Base-by-base conservation (phyloP, 2,888 invertebrate genomes). In the Troides helena region DNA sequence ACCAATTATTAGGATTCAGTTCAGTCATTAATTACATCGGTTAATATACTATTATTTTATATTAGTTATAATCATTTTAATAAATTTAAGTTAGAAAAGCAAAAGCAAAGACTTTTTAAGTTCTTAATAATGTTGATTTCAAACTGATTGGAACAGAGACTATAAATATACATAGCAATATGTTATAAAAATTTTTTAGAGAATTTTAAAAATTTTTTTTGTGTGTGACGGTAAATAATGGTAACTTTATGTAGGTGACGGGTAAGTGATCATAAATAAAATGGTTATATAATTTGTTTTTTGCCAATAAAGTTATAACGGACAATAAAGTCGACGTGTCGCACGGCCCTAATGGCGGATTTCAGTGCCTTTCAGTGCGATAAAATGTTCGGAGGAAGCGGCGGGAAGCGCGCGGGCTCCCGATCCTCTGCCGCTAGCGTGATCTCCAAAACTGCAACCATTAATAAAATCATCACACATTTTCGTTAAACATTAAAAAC, bases 241-340 rank as follows among this genome's bases (percentile, higher is more conserved):
- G 30, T 30, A 30, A 3, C 30, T 30, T 30, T 30, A 30, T 56
- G 23, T 14, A 53, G 59, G 23, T 10, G 36, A 62, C 30, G 17
- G 18, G 63, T 36, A 50, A 36, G 59, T 14, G 63, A 39, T 30
- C 50, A 64, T 64, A 65, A 65, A 69, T 56, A 25, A 56, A 60
- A 8, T 12, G 30, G 30, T 30, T 30, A 30, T 30, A 30, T n/a
- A 50, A 70, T 59, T 63, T 23, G 36, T 18, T 70, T 66, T 70
- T 70, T 66, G 60, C 63, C 53, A 63, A 70, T 70, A 70, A 70
- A 67, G 66, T 70, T 66, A 69, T 70, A 67, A 70, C 50, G 59
- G 70, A 67, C 67, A 64, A 67, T 67, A 70, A 70, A 70, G 67
- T 70, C 64, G 67, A 70, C 67, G 64, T 67, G 67, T 64, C 63